Percentiles rank a stretch among this genome's conserved stretches.
These are phyloP conservation scores for Lasioglossum albipes DNA, from an alignment of 1,140 invertebrate genomes.

Conservation along the genomic window DNA sequence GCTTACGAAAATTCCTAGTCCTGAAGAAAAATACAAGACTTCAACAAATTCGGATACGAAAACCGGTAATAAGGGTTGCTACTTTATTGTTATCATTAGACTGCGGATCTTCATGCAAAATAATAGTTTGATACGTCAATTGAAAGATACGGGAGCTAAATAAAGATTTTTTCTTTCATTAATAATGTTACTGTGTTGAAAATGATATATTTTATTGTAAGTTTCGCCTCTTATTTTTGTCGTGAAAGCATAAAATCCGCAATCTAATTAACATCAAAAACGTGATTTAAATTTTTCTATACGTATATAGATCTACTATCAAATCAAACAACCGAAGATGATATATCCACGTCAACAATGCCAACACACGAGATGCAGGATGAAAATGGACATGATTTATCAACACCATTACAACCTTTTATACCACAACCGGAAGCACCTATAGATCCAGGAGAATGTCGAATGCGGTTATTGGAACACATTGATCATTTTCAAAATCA, in stretches of 20 bases:
- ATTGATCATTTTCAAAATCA: slow-evolving; percentile 87
- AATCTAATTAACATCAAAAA: neutral
- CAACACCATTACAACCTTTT: slow-evolving; percentile 69
- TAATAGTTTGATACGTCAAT: too few species aligned
- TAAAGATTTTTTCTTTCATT: too few species aligned
- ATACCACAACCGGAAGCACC: slow-evolving; percentile 89
- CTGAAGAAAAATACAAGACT: slow-evolving; percentile 48
- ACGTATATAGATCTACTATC: slow-evolving; percentile 16
- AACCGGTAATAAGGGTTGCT: slow-evolving; percentile 21
- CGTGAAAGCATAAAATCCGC: too few species aligned
- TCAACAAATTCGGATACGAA: slow-evolving; percentile 40
- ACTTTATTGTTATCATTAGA: neutral
- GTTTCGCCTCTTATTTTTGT: too few species aligned
- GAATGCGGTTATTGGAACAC: slow-evolving; percentile 88
- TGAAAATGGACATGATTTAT: slow-evolving; percentile 50
- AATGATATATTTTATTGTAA: too few species aligned
- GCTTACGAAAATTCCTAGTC: slow-evolving; percentile 62
- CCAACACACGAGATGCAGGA: slow-evolving; percentile 22
- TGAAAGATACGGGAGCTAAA: too few species aligned
- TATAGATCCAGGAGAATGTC: slow-evolving; percentile 89
- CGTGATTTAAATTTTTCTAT: neutral
- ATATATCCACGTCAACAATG: slow-evolving; percentile 13
- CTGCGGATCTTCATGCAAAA: too few species aligned
- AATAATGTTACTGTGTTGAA: too few species aligned
- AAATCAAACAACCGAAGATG: slow-evolving; percentile 32